phyloP scores from a whole-genome alignment of 1,140 invertebrate species.

The Leptonema lineaticorne region DNA sequence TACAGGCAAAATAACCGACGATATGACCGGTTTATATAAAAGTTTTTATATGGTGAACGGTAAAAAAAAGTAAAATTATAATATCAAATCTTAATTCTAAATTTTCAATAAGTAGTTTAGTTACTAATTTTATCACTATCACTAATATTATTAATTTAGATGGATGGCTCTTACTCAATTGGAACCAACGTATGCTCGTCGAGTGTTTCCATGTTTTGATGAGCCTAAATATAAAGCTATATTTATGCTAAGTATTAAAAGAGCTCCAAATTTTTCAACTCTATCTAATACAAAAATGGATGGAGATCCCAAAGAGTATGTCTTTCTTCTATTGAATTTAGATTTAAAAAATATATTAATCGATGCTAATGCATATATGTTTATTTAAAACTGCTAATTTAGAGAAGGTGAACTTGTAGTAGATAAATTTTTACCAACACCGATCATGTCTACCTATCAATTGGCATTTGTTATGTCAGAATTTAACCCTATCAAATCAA shows the following conservation, averaged over 20 bases:
- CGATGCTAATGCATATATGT: background rate
- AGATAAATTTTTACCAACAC: conserved; percentile 62
- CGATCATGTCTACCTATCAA: conserved; percentile 82
- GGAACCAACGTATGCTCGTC: conserved; percentile 68
- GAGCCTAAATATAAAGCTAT: conserved; percentile 72
- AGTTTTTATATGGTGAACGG: conserved; percentile 58
- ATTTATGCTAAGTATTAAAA: conserved; percentile 49
- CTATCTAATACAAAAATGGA: background rate
- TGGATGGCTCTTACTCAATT: conserved; percentile 68
- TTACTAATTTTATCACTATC: background rate
- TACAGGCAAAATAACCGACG: conserved; percentile 34
- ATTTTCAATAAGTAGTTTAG: background rate
- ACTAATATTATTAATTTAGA: conserved; percentile 42
- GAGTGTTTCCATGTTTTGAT: conserved; percentile 78
- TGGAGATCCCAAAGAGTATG: background rate
- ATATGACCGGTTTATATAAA: conserved; percentile 66
- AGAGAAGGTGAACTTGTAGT: background rate
- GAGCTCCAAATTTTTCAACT: background rate
- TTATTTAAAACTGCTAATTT: background rate
- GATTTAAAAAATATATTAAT: no score
- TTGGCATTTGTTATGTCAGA: conserved; percentile 73
- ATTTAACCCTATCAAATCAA: conserved; percentile 45
- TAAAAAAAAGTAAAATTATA: conserved; percentile 14
- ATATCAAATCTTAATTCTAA: background rate
- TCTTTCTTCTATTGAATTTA: background rate